Evolutionary conservation across 2,888 invertebrate genomes (phyloP).

Genomic region (Listrodromus nycthemerus): DNA sequence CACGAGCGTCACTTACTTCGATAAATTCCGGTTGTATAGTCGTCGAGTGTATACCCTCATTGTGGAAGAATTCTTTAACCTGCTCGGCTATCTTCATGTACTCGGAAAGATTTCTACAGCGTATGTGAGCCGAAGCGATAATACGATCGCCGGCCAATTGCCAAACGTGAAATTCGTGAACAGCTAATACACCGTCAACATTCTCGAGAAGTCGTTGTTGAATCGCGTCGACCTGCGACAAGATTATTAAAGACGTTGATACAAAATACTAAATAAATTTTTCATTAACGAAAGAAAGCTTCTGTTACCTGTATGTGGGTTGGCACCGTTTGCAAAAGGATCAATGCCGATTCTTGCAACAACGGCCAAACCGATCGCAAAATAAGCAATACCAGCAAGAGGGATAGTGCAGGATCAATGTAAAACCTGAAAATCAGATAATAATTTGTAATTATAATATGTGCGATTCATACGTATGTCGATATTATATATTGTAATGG

Average conservation of each 20-base stretch:
- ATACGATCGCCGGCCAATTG: conserved; percentile 98
- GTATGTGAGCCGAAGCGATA: conserved; percentile 98
- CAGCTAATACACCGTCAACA: conserved; percentile 97
- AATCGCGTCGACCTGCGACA: conserved; percentile 92
- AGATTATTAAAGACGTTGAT: background rate
- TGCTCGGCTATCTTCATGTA: conserved; percentile 99
- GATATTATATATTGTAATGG: background rate
- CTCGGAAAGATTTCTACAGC: conserved; percentile 96
- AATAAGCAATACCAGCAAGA: conserved; percentile 94
- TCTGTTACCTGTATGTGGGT: conserved; percentile 93
- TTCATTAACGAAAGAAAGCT: background rate
- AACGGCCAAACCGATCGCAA: conserved; percentile 96
- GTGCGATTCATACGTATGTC: no score
- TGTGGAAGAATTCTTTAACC: conserved; percentile 98
- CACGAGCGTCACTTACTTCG: conserved; percentile 88
- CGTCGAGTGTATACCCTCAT: conserved; percentile 99
- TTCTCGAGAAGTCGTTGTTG: conserved; percentile 94
- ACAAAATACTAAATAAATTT: no score
- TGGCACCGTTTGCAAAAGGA: conserved; percentile 98
- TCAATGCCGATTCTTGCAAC: conserved; percentile 96
- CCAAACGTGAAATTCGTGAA: conserved; percentile 99
- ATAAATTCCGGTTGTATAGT: conserved; percentile 99
- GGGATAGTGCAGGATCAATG: conserved; percentile 97
- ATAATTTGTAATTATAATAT: no score
- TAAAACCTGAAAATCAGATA: conserved; percentile 86